Evolutionary conservation across 1,140 invertebrate species (phyloP).

Genomic region (Latrodectus geometricus): DNA sequence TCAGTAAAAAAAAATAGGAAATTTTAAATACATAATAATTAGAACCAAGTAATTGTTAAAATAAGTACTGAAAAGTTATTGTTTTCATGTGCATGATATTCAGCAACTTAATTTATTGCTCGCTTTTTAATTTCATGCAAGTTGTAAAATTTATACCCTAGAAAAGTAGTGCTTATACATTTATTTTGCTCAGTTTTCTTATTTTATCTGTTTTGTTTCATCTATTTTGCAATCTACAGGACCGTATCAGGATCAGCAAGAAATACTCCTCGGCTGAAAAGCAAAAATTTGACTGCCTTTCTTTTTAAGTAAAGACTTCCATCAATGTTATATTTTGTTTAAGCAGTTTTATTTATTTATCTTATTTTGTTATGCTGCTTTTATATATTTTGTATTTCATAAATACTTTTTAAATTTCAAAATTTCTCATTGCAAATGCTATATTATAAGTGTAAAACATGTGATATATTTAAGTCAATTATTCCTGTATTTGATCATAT

Average conservation of each 20-base stretch:
- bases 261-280: slow-evolving; percentile 58
- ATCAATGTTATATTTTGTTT: slow-evolving; percentile 29
- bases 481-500: not conserved
- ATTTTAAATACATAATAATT: too few species aligned
- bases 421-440: not conserved
- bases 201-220: slow-evolving; percentile 29
- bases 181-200: slow-evolving; percentile 17
- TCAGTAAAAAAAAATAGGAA: too few species aligned
- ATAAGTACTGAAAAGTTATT: too few species aligned
- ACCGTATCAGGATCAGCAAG: slow-evolving; percentile 54
- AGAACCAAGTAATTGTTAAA: too few species aligned
- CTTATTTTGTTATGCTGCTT: not conserved
- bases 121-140: not conserved
- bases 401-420: slow-evolving; percentile 16
- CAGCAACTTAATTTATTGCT: too few species aligned
- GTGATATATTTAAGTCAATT: not conserved
- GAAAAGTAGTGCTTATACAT: not conserved
- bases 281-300: slow-evolving; percentile 60
- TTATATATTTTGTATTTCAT: not conserved
- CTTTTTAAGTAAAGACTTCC: slow-evolving; percentile 57
- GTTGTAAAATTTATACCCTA: not conserved
- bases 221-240: slow-evolving; percentile 60
- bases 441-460: not conserved
- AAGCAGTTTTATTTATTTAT: not conserved
- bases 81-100: too few species aligned